Base-by-base conservation (phyloP, 2,888 invertebrate species). In the Tridacna gigas region DNA sequence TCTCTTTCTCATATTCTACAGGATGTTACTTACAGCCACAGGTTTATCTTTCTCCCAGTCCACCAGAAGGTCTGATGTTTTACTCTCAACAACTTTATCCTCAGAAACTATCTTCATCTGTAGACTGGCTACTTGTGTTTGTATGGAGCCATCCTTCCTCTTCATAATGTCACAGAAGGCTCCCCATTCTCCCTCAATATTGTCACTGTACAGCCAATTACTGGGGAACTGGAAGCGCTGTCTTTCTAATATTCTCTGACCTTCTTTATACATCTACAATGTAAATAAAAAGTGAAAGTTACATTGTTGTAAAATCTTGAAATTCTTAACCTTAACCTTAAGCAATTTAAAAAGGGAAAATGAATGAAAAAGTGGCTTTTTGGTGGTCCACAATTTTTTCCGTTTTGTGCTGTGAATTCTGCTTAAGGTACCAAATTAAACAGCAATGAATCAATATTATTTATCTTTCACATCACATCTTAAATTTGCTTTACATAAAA, bases 1-100 rank as follows among this genome's bases (percentile, higher is more conserved):
- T 4, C 2, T 37, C 37, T 37, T 37, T 2, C 37, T 37, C 7
- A 37, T 37, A 37, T 37, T 37, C 37, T 37, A 37, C 2, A 37
- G 7, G 37, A 4, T 4, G 37, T 37, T 56, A 86, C 92, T 89
- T 86, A 94, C 94, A 87, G 98, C 98, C 0, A 99, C 98, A 0
- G 99, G 99, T 95, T 99, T 99, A 93, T 97, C 97, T 91, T 97
- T 97, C 94, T 99, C 99, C 99, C 99, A 99, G 93, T 99, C 99
- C 25, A 96, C 96, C 5, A 99, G 96, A 95, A 99, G 97, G 94
- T 99, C 99, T 28, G 97, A 96, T 0, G 99, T 99, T 86, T 99
- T 97, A 11, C 97, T 97, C 95, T 99, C 99, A 0, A 99, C 99
- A 0, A 99, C 97, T 94, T 99, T 99, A 95, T 99, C 99, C 95